Percentiles rank a stretch among this genome's conserved stretches.
phyloP scores from a whole-genome alignment of 2,797 vertebrate genomes.

The Dendrocincla tyrannina region DNA sequence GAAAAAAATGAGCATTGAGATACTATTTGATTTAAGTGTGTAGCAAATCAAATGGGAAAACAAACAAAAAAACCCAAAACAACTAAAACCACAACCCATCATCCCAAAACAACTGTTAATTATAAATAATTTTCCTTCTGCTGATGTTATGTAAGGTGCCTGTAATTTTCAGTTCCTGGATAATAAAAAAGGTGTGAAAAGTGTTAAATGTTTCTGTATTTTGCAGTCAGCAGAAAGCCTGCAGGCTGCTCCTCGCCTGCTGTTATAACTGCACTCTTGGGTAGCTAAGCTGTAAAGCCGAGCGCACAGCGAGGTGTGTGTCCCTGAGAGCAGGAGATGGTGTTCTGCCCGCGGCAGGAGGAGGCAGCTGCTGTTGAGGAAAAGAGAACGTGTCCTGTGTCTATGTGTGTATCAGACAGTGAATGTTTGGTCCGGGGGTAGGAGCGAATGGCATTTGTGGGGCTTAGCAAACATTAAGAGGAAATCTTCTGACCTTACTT shows the following conservation, averaged over 20 bases:
- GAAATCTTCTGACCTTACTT: neutral
- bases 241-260: neutral
- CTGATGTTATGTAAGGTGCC: neutral
- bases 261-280: neutral
- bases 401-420: accelerated
- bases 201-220: neutral
- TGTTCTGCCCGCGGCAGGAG: neutral
- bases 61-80: too few relatives aligned
- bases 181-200: neutral
- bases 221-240: neutral
- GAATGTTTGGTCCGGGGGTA: neutral
- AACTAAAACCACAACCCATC: neutral
- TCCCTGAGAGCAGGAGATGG: accelerated
- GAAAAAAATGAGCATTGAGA: neutral
- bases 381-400: accelerated
- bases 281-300: neutral
- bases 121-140: neutral
- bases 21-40: constrained; percentile 16
- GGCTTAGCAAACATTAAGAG: neutral
- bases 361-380: neutral
- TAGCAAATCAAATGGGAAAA: neutral
- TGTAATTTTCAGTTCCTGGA: neutral
- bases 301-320: accelerated
- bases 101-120: neutral
- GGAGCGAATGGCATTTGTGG: neutral